Evolutionary conservation across 1,140 invertebrate species (phyloP), one percentile per base, ranked within the genome.

Genomic region (Pararge aegeria): DNA sequence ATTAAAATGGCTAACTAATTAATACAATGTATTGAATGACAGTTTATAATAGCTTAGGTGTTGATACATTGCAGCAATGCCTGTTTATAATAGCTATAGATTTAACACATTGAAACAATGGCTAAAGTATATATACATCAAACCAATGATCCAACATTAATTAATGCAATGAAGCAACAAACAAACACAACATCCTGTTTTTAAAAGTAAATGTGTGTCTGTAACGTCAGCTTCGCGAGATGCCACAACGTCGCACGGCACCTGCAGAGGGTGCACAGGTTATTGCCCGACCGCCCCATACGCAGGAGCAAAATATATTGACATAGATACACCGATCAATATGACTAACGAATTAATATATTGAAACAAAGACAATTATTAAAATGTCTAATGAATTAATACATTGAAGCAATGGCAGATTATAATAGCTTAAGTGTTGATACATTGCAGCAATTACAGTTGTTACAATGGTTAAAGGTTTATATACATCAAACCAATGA

Each of bases 211-310:
- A n/a, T n/a, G n/a, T n/a, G 59, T 0, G 64, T 81, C 0, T 87
- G 84, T 44, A 72, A 73, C 13, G 74, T 73, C 55, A 74, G 54
- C 12, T 87, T 85, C 66, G 78, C 77, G 27, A 57, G 84, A 5
- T 68, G 84, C 0, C 58, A 82, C 1, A 87, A 83, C 38, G 84
- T 73, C 0, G 73, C 71, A 5, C 58, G 80, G 16, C 82, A 87
- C 20, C 63, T 85, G 4, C 67, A 73, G 46, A 24, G 80, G 3
- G 76, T 80, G 3, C 84, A 85, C 63, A 65, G 61, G 0, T 13
- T 74, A 9, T 60, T 60, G 5, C 64, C 78, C 0, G 68, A 69
- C 19, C 59, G 56, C 1, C 70, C 80, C 27, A 75, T 80, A 34
- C 56, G 73, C 19, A 59, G 72, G 9, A 59, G 67, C 2, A 68